A percentile compares a stretch with the other conserved stretches of the same genome.
Conservation (phyloP, 64 coral and sea anemone genomes). For the Acropora yongei region DNA sequence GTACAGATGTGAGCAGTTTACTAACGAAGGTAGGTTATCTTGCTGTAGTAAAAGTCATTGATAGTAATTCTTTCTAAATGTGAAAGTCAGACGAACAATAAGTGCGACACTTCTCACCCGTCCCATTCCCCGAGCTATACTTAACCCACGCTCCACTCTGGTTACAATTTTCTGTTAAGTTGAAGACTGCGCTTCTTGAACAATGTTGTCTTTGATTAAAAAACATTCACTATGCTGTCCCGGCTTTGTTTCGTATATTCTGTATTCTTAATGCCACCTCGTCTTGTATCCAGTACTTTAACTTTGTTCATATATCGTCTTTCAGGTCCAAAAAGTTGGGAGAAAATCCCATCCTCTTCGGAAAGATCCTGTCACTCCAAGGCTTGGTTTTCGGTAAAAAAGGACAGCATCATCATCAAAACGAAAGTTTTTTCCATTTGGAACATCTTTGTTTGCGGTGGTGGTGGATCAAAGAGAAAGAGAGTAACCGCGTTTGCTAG, state of each 20-base stretch:
- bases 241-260: no score
- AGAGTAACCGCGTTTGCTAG: not conserved
- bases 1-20: slow-evolving; percentile 2
- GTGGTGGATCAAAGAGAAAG: slow-evolving; percentile 32
- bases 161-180: no score
- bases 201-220: no score
- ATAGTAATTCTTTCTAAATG: no score
- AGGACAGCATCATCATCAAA: not conserved
- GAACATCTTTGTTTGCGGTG: slow-evolving; percentile 10
- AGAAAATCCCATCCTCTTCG: slow-evolving; percentile 1
- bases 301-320: not conserved
- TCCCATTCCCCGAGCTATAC: no score
- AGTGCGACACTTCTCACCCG: no score
- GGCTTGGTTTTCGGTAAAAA: slow-evolving; percentile 30
- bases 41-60: not conserved
- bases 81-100: no score
- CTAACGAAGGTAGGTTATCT: not conserved
- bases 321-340: not conserved
- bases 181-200: no score
- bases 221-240: no score
- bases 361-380: slow-evolving; percentile 16
- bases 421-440: slow-evolving; percentile 28
- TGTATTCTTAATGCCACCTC: no score
- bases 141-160: no score
- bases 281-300: no score